A percentile compares a stretch with the other conserved stretches of the same genome.
phyloP scores from a whole-genome alignment of 2,888 invertebrate genomes.

The Seira sanloemensis region DNA sequence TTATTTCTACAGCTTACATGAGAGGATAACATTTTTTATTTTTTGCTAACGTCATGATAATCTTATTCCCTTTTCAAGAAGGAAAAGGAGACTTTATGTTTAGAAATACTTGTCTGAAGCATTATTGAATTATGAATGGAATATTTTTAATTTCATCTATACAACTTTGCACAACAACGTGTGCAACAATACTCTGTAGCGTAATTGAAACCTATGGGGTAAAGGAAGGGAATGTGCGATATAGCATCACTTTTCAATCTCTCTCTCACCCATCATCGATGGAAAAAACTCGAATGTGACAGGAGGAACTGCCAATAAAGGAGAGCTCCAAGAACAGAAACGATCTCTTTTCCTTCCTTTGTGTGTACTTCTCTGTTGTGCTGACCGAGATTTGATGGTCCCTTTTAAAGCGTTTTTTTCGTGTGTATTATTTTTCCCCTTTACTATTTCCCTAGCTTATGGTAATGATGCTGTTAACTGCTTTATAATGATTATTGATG shows the following conservation, averaged over 20 bases:
- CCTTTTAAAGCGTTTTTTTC: background rate
- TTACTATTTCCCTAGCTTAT: background rate
- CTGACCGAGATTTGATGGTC: slow-evolving; percentile 51
- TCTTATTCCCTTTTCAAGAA: background rate
- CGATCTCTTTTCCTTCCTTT: slow-evolving; percentile 29
- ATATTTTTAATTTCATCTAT: too few relatives aligned
- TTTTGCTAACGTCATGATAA: background rate
- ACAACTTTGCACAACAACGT: too few relatives aligned
- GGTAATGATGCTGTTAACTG: slow-evolving; percentile 34
- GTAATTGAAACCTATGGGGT: too few relatives aligned
- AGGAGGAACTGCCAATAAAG: slow-evolving; percentile 54
- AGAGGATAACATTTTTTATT: too few relatives aligned
- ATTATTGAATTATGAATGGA: background rate
- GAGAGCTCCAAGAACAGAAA: slow-evolving; percentile 53
- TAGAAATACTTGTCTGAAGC: background rate
- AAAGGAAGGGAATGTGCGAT: too few relatives aligned
- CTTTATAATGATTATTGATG: slow-evolving; percentile 60
- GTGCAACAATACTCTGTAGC: too few relatives aligned
- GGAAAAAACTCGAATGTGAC: slow-evolving; percentile 7
- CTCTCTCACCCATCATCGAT: too few relatives aligned
- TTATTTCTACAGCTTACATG: too few relatives aligned
- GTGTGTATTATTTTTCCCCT: background rate
- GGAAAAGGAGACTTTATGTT: too few relatives aligned
- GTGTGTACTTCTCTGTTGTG: background rate
- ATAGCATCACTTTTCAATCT: too few relatives aligned